Conservation (phyloP, 2,113 vertebrate genomes). For the Micronisus gabar region DNA sequence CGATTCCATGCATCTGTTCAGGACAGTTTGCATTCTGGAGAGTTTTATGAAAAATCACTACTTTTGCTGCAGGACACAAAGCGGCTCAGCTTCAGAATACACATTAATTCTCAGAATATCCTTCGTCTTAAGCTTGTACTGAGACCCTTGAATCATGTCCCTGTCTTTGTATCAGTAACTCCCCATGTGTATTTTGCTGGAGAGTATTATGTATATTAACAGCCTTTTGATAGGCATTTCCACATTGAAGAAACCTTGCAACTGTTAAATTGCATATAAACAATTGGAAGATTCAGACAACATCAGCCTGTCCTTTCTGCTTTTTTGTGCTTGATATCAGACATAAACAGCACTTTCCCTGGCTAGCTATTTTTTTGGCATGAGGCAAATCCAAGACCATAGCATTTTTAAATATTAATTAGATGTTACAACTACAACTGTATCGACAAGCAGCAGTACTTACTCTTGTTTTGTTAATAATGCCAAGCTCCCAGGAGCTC, state of each 20-base stretch:
- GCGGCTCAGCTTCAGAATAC: neutral
- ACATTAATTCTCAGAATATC: neutral
- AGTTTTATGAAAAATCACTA: neutral
- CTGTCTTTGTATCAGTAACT: neutral
- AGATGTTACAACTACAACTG: neutral
- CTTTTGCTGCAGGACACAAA: neutral
- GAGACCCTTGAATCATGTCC: neutral
- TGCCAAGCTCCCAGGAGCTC: neutral
- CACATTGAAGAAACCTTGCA: neutral
- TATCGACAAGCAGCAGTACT: neutral
- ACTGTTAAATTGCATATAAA: neutral
- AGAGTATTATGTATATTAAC: neutral
- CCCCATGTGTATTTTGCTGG: neutral
- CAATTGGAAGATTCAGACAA: neutral
- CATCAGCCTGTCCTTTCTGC: neutral
- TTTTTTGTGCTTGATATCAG: neutral
- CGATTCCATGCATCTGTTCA: neutral
- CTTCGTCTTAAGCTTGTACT: neutral
- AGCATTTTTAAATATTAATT: slow-evolving; percentile 1
- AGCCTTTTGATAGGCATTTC: neutral
- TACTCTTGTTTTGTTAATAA: neutral
- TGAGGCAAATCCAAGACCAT: neutral
- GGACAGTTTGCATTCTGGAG: neutral
- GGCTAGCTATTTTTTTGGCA: neutral
- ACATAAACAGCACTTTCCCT: neutral